These are phyloP conservation scores for Entomyzon cyanotis DNA, from an alignment of 2,113 vertebrate genomes.

Conservation along the genomic window DNA sequence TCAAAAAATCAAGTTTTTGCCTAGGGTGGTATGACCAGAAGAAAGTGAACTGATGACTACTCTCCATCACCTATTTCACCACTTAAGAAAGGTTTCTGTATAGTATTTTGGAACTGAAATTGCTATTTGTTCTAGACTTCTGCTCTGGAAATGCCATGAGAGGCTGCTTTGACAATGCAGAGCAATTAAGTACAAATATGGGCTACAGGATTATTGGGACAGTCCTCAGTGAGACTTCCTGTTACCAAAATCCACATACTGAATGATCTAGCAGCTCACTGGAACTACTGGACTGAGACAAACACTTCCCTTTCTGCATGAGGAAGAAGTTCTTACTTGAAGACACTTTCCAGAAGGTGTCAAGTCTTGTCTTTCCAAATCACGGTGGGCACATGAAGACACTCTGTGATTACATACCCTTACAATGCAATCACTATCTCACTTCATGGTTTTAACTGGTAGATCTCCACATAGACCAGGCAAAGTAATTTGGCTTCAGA, in stretches of 20 bases:
- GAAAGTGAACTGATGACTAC: background rate
- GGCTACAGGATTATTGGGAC: background rate
- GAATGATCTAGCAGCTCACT: background rate
- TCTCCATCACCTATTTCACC: background rate
- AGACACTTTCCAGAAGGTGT: background rate
- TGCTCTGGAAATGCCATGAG: background rate
- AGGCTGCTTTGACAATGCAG: background rate
- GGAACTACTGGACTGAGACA: background rate
- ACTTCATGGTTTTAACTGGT: background rate
- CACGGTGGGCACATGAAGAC: background rate
- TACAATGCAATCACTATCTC: background rate
- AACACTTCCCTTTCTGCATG: background rate
- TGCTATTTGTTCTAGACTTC: background rate
- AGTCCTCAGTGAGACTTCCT: background rate
- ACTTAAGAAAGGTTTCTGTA: background rate
- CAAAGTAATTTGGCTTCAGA: background rate
- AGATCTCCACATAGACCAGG: background rate
- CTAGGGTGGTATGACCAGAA: background rate
- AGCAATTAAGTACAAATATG: background rate
- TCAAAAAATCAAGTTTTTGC: background rate
- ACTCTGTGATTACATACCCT: background rate
- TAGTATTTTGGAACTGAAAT: conserved; percentile 5
- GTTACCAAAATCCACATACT: background rate
- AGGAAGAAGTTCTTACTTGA: background rate
- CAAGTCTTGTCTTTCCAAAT: background rate